These are phyloP conservation scores for Lindbergichthys nudifrons DNA, from an alignment of 2,797 vertebrate species.

Conservation along the genomic window DNA sequence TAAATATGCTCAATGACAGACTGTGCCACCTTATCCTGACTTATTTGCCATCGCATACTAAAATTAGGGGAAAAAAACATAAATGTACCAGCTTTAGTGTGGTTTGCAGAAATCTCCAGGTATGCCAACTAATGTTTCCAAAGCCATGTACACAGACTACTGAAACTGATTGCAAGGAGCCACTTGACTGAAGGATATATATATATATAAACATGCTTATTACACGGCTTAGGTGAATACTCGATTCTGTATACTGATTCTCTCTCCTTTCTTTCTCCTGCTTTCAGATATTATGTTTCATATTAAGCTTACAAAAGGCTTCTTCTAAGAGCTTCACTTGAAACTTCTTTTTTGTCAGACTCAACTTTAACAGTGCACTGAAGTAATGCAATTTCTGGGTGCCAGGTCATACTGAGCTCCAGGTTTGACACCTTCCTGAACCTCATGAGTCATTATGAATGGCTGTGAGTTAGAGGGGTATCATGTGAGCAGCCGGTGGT, in stretches of 20 bases:
- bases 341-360: constrained; percentile 16
- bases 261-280: background rate
- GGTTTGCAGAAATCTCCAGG: no score
- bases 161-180: constrained; percentile 3
- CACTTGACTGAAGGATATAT: background rate
- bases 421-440: constrained; percentile 10
- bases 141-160: background rate
- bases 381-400: constrained; percentile 29
- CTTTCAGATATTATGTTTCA: constrained; percentile 41
- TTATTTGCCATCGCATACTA: no score
- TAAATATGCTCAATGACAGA: no score
- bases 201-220: background rate
- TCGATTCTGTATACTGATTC: background rate
- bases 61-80: no score
- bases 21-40: no score
- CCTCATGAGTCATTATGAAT: constrained; percentile 61
- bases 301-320: constrained; percentile 35
- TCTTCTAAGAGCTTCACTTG: constrained; percentile 19
- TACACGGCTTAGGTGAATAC: background rate
- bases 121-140: background rate
- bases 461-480: constrained; percentile 60
- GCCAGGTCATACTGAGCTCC: constrained; percentile 7
- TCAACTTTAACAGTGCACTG: constrained; percentile 3
- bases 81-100: no score
- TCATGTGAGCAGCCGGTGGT: constrained; percentile 30